A percentile compares a stretch with the other conserved stretches of the same genome.
Conservation (phyloP, 2,113 vertebrate genomes). For the Paradoxurus hermaphroditus region DNA sequence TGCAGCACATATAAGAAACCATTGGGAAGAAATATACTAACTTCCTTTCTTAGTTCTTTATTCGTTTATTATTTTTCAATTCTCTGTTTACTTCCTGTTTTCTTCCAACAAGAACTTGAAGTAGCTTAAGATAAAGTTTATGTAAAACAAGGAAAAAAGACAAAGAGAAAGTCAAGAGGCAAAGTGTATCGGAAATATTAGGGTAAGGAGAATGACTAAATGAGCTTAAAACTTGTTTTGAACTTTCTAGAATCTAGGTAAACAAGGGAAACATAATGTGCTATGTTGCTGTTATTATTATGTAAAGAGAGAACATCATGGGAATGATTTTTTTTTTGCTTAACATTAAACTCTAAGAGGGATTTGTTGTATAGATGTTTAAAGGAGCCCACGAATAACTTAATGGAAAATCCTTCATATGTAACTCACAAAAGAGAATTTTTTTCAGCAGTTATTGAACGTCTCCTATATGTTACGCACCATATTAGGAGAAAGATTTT, state of each 20-base stretch:
- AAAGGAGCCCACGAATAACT: background rate
- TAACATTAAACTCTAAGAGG: background rate
- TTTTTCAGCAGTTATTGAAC: background rate
- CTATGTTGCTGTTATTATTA: background rate
- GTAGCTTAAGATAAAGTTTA: background rate
- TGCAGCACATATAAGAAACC: background rate
- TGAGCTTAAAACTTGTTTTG: constrained; percentile 18
- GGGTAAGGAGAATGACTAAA: background rate
- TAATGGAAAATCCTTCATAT: background rate
- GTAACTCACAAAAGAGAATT: constrained; percentile 6
- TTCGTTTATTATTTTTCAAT: background rate
- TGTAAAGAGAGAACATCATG: background rate
- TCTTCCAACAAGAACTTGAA: background rate
- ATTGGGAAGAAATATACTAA: background rate
- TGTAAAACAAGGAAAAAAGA: background rate
- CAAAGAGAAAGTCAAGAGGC: background rate
- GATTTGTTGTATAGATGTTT: background rate
- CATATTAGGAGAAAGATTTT: background rate
- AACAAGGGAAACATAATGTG: background rate
- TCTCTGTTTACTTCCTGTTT: background rate
- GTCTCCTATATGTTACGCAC: background rate
- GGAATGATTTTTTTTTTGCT: background rate
- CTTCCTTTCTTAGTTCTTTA: background rate
- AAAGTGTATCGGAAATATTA: background rate
- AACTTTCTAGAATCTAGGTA: background rate